phyloP scores from a whole-genome alignment of 2,888 invertebrate species.

The Leucoma salicis region DNA sequence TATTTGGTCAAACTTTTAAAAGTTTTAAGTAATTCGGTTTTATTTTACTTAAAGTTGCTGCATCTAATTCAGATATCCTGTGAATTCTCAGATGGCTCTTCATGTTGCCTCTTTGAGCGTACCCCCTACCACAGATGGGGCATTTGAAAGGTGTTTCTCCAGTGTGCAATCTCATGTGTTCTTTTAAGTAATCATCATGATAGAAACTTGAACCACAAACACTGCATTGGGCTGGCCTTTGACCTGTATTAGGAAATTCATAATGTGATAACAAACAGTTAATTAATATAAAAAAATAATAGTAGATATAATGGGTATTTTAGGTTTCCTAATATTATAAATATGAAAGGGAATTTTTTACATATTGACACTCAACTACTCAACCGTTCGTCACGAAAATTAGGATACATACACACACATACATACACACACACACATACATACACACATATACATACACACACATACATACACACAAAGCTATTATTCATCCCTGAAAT shows the following conservation, averaged over 20 bases:
- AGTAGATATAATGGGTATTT: too few species aligned
- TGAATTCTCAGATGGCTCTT: constrained; percentile 73
- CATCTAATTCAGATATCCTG: constrained; percentile 62
- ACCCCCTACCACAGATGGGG: constrained; percentile 71
- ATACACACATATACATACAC: too few species aligned
- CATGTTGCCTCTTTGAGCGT: constrained; percentile 75
- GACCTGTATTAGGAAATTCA: constrained; percentile 64
- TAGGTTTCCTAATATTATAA: too few species aligned
- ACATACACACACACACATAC: too few species aligned
- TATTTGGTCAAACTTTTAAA: constrained; percentile 55
- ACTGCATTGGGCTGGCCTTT: constrained; percentile 66
- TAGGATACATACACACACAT: too few species aligned
- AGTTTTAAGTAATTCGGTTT: constrained; percentile 67
- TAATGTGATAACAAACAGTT: too few species aligned
- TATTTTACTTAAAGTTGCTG: constrained; percentile 57
- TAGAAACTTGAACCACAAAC: constrained; percentile 67
- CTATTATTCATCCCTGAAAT: too few species aligned
- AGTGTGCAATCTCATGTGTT: constrained; percentile 75
- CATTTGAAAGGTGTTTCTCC: constrained; percentile 78
- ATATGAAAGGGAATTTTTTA: too few species aligned
- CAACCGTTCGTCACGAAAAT: too few species aligned
- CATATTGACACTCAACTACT: too few species aligned
- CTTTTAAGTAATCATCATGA: constrained; percentile 69
- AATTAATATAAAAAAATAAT: too few species aligned
- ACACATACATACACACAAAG: too few species aligned